Base-by-base conservation (phyloP, 2,113 vertebrate species). In the Alosa alosa region DNA sequence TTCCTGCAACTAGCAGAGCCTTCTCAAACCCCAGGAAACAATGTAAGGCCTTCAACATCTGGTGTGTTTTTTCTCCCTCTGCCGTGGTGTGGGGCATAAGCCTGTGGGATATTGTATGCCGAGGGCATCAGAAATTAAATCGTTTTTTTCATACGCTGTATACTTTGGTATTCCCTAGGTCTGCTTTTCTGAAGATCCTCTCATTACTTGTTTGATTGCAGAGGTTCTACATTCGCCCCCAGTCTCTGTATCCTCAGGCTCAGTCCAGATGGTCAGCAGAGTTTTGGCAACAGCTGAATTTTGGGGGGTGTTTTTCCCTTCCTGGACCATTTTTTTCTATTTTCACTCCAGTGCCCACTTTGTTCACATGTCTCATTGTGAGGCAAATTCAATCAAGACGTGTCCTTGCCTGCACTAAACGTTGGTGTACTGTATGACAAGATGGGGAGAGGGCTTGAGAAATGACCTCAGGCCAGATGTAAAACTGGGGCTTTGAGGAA, bases 161-260 rank as follows among this genome's bases (percentile, higher is more conserved):
- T 17, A 78, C 36, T 78, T 78, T 78, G 13, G 72, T 78, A 78
- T 78, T 36, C 72, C 36, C 15, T 11, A 78, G 72, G 13, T 41
- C 13, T 78, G 72, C 72, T 36, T 78, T 36, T 78, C 31, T 78
- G 31, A 78, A 78, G 72, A 78, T 78, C 72, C 72, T 78, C 25
- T 78, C 72, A 78, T 78, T 78, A 78, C 72, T 78, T 78, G 31
- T 78, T 39, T 78, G 72, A 78, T 78, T 78, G 72, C 72, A 78
- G 10, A 39, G 72, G 31, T 18, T 17, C 36, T 78, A 39, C 36
- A 17, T 41, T 78, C 31, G 72, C 72, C 72, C 68, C 36, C 72
- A 41, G 72, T 39, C 72, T 78, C 36, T 78, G 4, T 36, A 10
- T 41, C 72, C 36, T 78, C 64, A 72, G 64, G 8, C 64, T 39